Evolutionary conservation across 1,140 invertebrate genomes (phyloP).

Genomic region (Drosophila tristis): DNA sequence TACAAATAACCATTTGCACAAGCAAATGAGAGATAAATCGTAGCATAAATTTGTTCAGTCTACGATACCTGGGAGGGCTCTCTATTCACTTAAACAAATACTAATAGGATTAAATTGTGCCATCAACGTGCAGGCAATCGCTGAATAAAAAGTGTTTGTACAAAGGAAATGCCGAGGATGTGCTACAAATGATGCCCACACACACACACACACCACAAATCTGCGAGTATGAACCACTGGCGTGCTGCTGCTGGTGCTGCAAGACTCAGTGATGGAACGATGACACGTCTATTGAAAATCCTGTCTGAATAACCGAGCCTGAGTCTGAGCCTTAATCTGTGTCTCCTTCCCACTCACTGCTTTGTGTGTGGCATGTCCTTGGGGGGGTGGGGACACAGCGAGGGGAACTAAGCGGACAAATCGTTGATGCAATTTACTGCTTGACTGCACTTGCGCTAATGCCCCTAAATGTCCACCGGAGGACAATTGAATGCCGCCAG

Average conservation of each 20-base stretch:
- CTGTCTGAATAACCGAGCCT: constrained; percentile 21
- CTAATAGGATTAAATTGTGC: constrained; percentile 45
- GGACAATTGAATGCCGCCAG: constrained; percentile 43
- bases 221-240: too few species aligned
- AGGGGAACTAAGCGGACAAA: constrained; percentile 5
- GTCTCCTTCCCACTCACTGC: too few species aligned
- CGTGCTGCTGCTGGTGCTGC: too few species aligned
- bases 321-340: too few species aligned
- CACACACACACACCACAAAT: too few species aligned
- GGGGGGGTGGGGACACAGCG: neutral
- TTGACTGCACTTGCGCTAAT: constrained; percentile 54
- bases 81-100: constrained; percentile 18
- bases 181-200: too few species aligned
- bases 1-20: too few species aligned
- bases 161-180: too few species aligned
- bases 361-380: neutral
- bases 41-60: too few species aligned
- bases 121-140: constrained; percentile 9
- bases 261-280: constrained; percentile 2
- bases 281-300: constrained; percentile 18
- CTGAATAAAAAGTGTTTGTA: too few species aligned
- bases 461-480: constrained; percentile 46
- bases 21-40: too few species aligned
- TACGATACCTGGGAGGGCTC: neutral
- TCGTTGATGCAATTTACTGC: constrained; percentile 60